Evolutionary conservation across 2,888 invertebrate genomes (phyloP).

Genomic region (Aporophyla lueneburgensis): DNA sequence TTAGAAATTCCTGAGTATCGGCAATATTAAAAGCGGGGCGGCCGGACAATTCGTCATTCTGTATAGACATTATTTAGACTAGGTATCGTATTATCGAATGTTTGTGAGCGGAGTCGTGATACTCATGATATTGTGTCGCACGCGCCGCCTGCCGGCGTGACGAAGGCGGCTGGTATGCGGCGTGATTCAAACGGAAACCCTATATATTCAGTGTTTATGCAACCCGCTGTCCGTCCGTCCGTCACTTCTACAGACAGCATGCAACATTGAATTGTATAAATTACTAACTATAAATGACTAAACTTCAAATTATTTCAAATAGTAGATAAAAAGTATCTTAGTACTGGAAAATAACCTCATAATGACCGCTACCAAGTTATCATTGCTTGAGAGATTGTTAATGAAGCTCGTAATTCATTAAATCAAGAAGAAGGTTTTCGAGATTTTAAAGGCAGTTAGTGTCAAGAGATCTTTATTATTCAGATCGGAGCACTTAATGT

Average conservation of each 20-base stretch:
- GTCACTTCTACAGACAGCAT: slow-evolving; percentile 81
- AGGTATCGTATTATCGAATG: slow-evolving; percentile 78
- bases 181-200: slow-evolving; percentile 90
- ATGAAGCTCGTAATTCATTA: slow-evolving; percentile 45
- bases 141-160: slow-evolving; percentile 84
- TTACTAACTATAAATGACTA: no score
- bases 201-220: slow-evolving; percentile 89
- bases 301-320: slow-evolving; percentile 51
- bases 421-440: slow-evolving; percentile 55
- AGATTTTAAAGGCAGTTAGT: slow-evolving; percentile 65
- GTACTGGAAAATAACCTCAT: slow-evolving; percentile 23
- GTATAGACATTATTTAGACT: slow-evolving; percentile 79
- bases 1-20: slow-evolving; percentile 77
- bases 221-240: slow-evolving; percentile 84
- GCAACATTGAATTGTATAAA: slow-evolving; percentile 77
- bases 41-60: slow-evolving; percentile 78
- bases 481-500: slow-evolving; percentile 71
- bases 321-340: slow-evolving; percentile 21
- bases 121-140: slow-evolving; percentile 84
- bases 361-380: slow-evolving; percentile 17
- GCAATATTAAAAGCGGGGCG: slow-evolving; percentile 68
- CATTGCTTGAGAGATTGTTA: slow-evolving; percentile 31
- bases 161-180: slow-evolving; percentile 88
- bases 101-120: slow-evolving; percentile 81
- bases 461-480: slow-evolving; percentile 71